These are phyloP conservation scores for Dascillus cervinus DNA, from an alignment of 2,888 invertebrate species.

Conservation along the genomic window DNA sequence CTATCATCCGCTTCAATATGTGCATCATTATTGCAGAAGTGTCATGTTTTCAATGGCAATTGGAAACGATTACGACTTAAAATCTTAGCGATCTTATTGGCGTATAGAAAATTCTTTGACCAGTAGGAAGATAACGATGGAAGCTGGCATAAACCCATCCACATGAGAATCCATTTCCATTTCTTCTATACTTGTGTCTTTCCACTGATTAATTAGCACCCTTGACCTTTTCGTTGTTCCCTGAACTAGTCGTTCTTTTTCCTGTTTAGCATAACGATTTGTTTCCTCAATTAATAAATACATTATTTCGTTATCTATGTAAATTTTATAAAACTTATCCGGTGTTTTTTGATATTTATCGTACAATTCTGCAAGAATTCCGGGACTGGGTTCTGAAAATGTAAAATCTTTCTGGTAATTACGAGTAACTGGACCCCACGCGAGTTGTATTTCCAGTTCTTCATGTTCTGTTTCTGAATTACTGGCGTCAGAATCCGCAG, in stretches of 20 bases:
- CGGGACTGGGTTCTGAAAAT: conserved; percentile 4
- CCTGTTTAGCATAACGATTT: conserved; percentile 11
- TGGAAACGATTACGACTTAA: conserved; percentile 6
- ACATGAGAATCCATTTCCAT: no score
- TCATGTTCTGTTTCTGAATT: background rate
- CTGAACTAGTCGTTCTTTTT: conserved; percentile 2
- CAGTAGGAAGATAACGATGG: conserved; percentile 6
- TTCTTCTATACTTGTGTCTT: conserved; percentile 10
- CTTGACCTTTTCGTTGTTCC: conserved; percentile 1
- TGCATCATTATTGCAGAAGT: conserved; percentile 6
- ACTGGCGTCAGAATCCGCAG: background rate
- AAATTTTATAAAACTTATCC: conserved; percentile 8
- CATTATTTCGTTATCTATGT: conserved; percentile 4
- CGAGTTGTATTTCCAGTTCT: background rate
- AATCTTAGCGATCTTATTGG: conserved; percentile 1
- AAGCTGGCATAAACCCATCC: conserved; percentile 5
- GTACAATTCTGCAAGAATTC: conserved; percentile 1
- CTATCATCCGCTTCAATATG: conserved; percentile 1
- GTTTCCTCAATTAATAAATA: conserved; percentile 9
- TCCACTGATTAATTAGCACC: conserved; percentile 8
- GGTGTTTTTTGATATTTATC: conserved; percentile 7
- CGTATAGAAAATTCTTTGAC: conserved; percentile 4
- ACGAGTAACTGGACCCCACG: conserved; percentile 1
- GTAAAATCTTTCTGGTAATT: conserved; percentile 5
- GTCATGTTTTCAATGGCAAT: conserved; percentile 3